phyloP scores from a whole-genome alignment of 2,888 invertebrate genomes.

The Polymixis lichenea region DNA sequence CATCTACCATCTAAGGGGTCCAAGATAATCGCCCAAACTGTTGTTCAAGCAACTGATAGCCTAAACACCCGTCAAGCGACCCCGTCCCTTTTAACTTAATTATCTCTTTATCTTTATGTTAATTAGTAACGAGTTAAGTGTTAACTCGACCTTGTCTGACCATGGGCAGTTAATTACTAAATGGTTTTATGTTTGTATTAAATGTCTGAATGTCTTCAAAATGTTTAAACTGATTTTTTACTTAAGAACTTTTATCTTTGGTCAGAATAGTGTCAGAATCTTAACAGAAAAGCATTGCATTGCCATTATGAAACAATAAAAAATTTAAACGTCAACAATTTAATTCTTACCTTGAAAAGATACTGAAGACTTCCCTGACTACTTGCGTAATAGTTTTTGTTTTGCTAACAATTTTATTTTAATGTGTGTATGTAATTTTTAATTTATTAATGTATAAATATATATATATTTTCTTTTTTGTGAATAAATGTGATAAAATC shows the following conservation, averaged over 20 bases:
- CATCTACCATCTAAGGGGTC: not conserved
- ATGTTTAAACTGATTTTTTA: not conserved
- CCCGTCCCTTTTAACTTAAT: slow-evolving; percentile 38
- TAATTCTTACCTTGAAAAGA: too few species aligned
- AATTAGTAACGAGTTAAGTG: slow-evolving; percentile 53
- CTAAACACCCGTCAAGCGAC: slow-evolving; percentile 29
- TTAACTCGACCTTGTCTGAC: slow-evolving; percentile 41
- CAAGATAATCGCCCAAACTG: slow-evolving; percentile 26
- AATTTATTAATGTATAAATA: too few species aligned
- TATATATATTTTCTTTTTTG: too few species aligned
- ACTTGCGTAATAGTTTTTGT: too few species aligned
- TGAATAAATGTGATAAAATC: too few species aligned
- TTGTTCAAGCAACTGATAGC: slow-evolving; percentile 44
- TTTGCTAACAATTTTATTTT: too few species aligned
- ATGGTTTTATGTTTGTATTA: slow-evolving; percentile 29
- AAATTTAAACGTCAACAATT: too few species aligned
- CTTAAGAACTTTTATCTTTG: not conserved
- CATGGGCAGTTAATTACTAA: slow-evolving; percentile 33
- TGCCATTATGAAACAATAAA: too few species aligned
- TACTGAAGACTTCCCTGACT: too few species aligned
- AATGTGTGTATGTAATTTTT: too few species aligned
- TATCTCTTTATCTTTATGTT: slow-evolving; percentile 57
- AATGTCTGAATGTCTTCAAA: not conserved
- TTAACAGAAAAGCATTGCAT: not conserved
- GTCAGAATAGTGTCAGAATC: not conserved